Percentiles rank a stretch among this genome's conserved stretches.
Conservation (phyloP, 2,113 vertebrate genomes). For the Zapornia atra region DNA sequence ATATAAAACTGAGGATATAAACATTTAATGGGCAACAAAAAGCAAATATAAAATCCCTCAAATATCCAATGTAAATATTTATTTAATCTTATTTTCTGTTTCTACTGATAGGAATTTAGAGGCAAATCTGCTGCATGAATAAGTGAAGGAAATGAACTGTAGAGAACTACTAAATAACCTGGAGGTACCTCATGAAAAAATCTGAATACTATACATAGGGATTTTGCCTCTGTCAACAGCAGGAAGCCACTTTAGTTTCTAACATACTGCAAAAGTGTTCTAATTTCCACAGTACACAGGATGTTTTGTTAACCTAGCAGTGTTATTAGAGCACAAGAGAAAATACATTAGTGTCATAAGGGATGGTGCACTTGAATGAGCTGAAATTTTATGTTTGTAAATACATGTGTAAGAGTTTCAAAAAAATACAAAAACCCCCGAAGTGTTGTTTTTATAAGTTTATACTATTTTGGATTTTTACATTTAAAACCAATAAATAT, state of each 20-base stretch:
- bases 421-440: not conserved
- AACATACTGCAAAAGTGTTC: not conserved
- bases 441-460: rapidly evolving
- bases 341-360: not conserved
- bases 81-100: not conserved
- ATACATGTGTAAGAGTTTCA: not conserved
- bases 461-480: not conserved
- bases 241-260: not conserved
- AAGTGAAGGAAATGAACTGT: slow-evolving; percentile 14
- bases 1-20: not conserved
- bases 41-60: not conserved
- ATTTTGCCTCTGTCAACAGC: not conserved
- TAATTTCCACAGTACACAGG: not conserved
- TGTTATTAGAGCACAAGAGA: not conserved
- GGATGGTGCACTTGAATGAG: not conserved
- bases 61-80: not conserved
- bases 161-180: slow-evolving; percentile 22
- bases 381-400: not conserved
- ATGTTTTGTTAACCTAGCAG: not conserved
- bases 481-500: not conserved
- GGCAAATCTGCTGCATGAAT: not conserved
- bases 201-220: not conserved
- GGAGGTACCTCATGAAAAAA: slow-evolving; percentile 14
- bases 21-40: not conserved
- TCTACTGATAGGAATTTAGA: not conserved